Evolutionary conservation across 2,113 vertebrate species (phyloP), one percentile per base, ranked within the genome.

Genomic region (Gavialis gangeticus): DNA sequence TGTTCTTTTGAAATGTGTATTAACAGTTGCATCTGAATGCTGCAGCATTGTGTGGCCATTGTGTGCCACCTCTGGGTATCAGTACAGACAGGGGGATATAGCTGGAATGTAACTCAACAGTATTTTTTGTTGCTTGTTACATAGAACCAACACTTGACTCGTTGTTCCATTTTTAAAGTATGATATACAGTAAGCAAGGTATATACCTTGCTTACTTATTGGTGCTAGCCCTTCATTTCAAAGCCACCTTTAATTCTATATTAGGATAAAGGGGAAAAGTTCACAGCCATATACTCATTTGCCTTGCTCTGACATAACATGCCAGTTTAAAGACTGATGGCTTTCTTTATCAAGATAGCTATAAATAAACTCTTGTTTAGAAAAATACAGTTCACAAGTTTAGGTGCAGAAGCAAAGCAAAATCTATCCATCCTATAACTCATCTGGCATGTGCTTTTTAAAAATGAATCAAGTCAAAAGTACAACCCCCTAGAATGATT

Each of bases 11-110:
- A 88, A 91, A 91, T 55, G 37, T 79, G 84, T 82, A 90, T 92
- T 64, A 94, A 85, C 90, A 92, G 95, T 93, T 89, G 85, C 55
- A 64, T 94, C 34, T 87, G 88, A 92, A 87, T 84, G 75, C 82
- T 87, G 87, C 60, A 91, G 87, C 75, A 94, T 46, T 46, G 6
- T 46, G 46, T 46, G 80, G 75, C 80, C 80, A 84, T 95, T 62
- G 69, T 46, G 46, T 46, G 17, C 79, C 27, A 3, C 75, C 85
- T 69, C 66, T 84, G 58, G 88, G 55, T 56, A 69, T 62, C 83
- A 5, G 2, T 89, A 85, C 75, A 95, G 91, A 91, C 55, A 27
- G 28, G 75, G 81, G 96, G 87, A 82, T 94, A 90, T 89, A 93
- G 62, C 69, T 91, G n/a, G 10, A 90, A 90, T 21, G 12, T 25